Evolutionary conservation across 1,140 invertebrate species (phyloP).

Genomic region (Hirudo medicinalis): DNA sequence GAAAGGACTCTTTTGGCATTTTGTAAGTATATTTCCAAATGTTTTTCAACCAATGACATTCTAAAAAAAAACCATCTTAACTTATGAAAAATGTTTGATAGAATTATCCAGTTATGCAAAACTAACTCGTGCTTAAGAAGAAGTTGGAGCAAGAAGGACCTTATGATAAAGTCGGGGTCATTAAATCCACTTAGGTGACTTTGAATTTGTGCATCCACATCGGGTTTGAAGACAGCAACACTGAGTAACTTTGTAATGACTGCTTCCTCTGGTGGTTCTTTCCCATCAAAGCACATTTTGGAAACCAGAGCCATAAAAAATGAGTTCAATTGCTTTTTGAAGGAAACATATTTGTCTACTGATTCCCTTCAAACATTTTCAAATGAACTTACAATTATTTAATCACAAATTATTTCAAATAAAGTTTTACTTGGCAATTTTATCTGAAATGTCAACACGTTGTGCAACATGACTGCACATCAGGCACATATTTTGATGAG

Average conservation of each 20-base stretch:
- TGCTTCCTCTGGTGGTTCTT: constrained; percentile 27
- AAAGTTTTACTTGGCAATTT: background rate
- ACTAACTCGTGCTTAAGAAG: constrained; percentile 28
- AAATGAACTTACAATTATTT: background rate
- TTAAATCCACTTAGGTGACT: constrained; percentile 29
- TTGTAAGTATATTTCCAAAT: constrained; percentile 24
- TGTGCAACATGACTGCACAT: background rate
- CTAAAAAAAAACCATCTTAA: constrained; percentile 20
- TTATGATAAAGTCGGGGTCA: constrained; percentile 32
- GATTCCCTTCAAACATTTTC: constrained; percentile 9
- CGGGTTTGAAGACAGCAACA: background rate
- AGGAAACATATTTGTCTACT: constrained; percentile 17
- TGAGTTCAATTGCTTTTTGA: constrained; percentile 28
- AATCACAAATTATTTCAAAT: background rate
- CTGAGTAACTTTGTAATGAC: constrained; percentile 27
- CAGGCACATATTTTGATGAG: background rate
- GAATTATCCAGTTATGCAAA: constrained; percentile 32
- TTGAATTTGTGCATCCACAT: constrained; percentile 22
- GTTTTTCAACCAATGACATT: constrained; percentile 14
- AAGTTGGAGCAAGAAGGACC: constrained; percentile 32
- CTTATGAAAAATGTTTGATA: constrained; percentile 30
- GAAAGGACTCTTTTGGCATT: constrained; percentile 11
- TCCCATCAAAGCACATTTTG: constrained; percentile 30
- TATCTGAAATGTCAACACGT: background rate
- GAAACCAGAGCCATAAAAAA: constrained; percentile 35